Base-by-base conservation (phyloP, 2,888 invertebrate species). In the Macrophya alboannulata region DNA sequence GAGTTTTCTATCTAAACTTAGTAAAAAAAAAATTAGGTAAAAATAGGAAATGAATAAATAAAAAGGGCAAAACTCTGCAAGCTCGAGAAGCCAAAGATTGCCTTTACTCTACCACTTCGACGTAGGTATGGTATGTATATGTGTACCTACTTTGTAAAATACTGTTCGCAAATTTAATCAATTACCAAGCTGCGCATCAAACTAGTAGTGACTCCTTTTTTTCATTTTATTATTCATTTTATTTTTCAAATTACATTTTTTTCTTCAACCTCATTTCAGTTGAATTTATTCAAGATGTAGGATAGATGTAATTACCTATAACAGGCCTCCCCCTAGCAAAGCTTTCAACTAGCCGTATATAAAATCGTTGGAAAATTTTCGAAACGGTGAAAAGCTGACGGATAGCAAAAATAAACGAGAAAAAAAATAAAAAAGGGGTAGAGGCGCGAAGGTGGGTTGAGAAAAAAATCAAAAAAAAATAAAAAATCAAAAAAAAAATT, bases 141-240 rank as follows among this genome's bases (percentile, higher is more conserved):
- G 1, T 17, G 15, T 31, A 37, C 65, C 45, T 37, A 0, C 71
- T 71, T 71, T 71, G 12, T 6, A 71, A 40, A 45, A 74, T n/a
- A 74, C 72, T 17, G 10, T 74, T 45, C 10, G n/a, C 72, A 74
- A 74, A 74, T 45, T 74, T 45, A 74, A 74, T 74, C 43, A 74
- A 74, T 74, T 74, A 74, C 72, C 55, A 21, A 43, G 74, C 74
- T 74, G 25, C 55, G 68, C 68, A 68, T 68, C 68, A 37, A 68
- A 68, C 37, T 25, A 31, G 31, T 15, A 68, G 5, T 31, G 5
- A n/a, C 10, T n/a, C 12, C 10, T 43, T 45, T 45, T 9, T 12
- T n/a, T n/a, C n/a, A n/a, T n/a, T n/a, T n/a, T n/a, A n/a, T n/a
- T n/a, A n/a, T n/a, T n/a, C n/a, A 15, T 31, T 68, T 74, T 43